Evolutionary conservation across 2,797 vertebrate species (phyloP), one percentile per base, ranked within the genome.

Genomic region (Zalophus californianus): DNA sequence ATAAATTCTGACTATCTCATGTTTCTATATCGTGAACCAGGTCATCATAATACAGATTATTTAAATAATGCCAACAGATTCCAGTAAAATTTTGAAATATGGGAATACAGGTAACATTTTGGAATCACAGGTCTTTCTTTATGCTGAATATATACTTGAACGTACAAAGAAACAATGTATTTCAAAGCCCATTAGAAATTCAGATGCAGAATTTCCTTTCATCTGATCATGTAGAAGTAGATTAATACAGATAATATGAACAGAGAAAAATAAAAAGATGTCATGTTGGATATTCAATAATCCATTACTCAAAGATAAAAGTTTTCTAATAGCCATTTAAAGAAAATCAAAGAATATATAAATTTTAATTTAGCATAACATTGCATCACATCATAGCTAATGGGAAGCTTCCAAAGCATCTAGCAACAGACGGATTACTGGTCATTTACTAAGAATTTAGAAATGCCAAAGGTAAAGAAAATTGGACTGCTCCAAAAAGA

Each of bases 251-350:
- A 98, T 98, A 97, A 98, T 97, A 97, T 0, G 0, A 98, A 97
- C 87, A 98, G 77, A 98, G 91, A 80, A 98, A 97, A 98, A 98
- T 98, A 97, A 98, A 98, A 98, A 96, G 89, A 96, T 89, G 95
- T 98, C 98, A 97, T 96, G 97, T 93, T 98, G 97, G 97, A 98
- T 98, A 98, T 98, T 98, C 98, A 99, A 97, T 98, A 98, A 97
- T 97, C 96, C 98, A 98, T 98, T 99, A 98, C 98, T 98, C 98
- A 98, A 98, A 96, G 97, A 98, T 98, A 99, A 98, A 98, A 98
- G 98, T 98, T 98, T 98, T 98, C 98, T 99, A 98, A 98, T 98
- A 98, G 94, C 96, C 95, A 98, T 98, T 99, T 98, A 98, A 98
- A 6, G 27, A 98, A 98, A 99, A 98, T 98, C 98, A 98, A 98